Percentiles rank a stretch among this genome's conserved stretches.
Evolutionary conservation across 2,113 vertebrate species (phyloP).

Genomic region (Polypterus senegalus): DNA sequence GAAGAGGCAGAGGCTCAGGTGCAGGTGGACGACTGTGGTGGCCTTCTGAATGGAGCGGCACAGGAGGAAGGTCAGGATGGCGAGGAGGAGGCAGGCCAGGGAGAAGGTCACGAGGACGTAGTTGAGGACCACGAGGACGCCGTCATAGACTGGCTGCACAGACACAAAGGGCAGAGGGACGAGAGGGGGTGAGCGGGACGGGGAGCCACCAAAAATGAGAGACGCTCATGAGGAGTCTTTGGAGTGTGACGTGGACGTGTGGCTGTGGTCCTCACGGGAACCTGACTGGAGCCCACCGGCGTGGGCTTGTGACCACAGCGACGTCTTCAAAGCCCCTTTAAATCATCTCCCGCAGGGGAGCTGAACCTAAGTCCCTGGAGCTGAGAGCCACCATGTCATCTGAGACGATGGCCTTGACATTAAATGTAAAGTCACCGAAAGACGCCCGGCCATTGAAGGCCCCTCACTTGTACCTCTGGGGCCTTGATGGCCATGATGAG

Average conservation of each 20-base stretch:
- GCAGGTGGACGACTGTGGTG: constrained; percentile 60
- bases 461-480: constrained; percentile 22
- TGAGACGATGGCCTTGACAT: neutral
- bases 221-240: too few relatives aligned
- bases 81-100: constrained; percentile 47
- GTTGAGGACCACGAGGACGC: constrained; percentile 41
- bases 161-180: constrained; percentile 16
- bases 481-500: constrained; percentile 49
- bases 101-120: constrained; percentile 48
- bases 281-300: too few relatives aligned
- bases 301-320: too few relatives aligned
- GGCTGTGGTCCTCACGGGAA: too few relatives aligned
- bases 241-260: too few relatives aligned
- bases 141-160: neutral
- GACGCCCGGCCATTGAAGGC: too few relatives aligned
- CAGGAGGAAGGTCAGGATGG: constrained; percentile 60
- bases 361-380: neutral
- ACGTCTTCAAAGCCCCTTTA: too few relatives aligned
- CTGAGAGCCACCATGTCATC: neutral
- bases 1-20: constrained; percentile 55
- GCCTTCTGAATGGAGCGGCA: constrained; percentile 58
- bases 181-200: neutral
- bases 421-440: neutral
- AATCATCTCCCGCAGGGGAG: neutral
- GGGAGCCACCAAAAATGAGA: neutral